These are phyloP conservation scores for Monopis laevigella DNA, from an alignment of 2,888 invertebrate genomes.

Conservation along the genomic window DNA sequence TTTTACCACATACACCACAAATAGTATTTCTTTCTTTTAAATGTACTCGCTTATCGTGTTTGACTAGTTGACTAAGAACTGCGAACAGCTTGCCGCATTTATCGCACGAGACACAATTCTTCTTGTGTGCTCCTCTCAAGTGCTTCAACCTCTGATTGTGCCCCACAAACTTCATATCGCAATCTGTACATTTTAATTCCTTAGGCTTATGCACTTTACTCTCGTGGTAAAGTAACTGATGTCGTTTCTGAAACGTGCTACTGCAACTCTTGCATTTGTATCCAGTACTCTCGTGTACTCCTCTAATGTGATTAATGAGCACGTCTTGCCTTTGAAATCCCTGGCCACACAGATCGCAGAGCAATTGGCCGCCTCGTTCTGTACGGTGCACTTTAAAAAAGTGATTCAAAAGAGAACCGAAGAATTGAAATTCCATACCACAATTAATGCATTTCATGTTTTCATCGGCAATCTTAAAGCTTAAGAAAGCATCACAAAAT, in stretches of 20 bases:
- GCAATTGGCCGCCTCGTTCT: slow-evolving; percentile 17
- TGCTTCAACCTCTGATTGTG: slow-evolving; percentile 40
- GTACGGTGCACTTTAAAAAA: slow-evolving; percentile 31
- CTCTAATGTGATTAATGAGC: slow-evolving; percentile 1
- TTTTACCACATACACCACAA: slow-evolving; percentile 4
- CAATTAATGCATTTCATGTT: slow-evolving; percentile 33
- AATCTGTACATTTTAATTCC: slow-evolving; percentile 35
- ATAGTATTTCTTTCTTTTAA: slow-evolving; percentile 6
- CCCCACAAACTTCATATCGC: slow-evolving; percentile 34
- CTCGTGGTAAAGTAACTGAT: slow-evolving; percentile 2
- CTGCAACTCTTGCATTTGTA: slow-evolving; percentile 24
- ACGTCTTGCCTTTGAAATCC: slow-evolving; percentile 3
- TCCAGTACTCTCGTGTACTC: slow-evolving; percentile 5
- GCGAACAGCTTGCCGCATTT: slow-evolving; percentile 1
- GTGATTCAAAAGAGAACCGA: slow-evolving; percentile 31
- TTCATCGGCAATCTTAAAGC: slow-evolving; percentile 30
- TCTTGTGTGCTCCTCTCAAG: slow-evolving; percentile 37
- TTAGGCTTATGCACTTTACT: slow-evolving; percentile 1
- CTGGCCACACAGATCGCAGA: slow-evolving; percentile 11
- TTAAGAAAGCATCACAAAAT: slow-evolving; percentile 22
- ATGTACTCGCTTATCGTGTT: slow-evolving; percentile 9
- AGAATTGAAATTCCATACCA: slow-evolving; percentile 30
- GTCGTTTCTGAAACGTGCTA: slow-evolving; percentile 9
- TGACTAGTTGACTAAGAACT: slow-evolving; percentile 4
- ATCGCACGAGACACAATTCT: slow-evolving; percentile 23